Conservation (phyloP, 2,888 invertebrate genomes). For the Lycophotia porphyrea region DNA sequence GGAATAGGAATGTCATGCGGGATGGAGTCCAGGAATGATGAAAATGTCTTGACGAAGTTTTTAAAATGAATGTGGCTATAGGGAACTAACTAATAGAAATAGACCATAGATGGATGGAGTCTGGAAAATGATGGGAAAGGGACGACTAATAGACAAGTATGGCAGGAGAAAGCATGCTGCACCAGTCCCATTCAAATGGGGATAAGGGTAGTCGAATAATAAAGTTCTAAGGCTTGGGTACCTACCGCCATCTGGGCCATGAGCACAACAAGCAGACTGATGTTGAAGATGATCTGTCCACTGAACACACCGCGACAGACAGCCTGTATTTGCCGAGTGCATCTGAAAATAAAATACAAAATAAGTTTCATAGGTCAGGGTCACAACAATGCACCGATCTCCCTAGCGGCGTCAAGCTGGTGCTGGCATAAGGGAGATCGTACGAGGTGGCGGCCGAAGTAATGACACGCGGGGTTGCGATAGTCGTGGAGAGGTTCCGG, state of each 20-base stretch:
- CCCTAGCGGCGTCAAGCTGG: too few species aligned
- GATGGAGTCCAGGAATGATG: background rate
- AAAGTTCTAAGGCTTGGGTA: background rate
- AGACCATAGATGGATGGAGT: background rate
- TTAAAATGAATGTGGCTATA: too few species aligned
- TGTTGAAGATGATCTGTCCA: conserved; percentile 71
- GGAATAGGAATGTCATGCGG: background rate
- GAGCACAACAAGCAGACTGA: conserved; percentile 64
- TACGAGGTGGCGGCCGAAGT: too few species aligned
- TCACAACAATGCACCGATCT: too few species aligned
- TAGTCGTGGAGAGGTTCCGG: too few species aligned
- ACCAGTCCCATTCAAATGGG: background rate
- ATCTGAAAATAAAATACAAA: conserved; percentile 67
- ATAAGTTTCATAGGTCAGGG: background rate
- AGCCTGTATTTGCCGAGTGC: conserved; percentile 66
- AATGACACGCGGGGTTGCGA: too few species aligned
- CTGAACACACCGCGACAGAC: conserved; percentile 71
- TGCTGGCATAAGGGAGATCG: too few species aligned
- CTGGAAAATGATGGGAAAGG: background rate
- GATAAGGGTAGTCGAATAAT: too few species aligned
- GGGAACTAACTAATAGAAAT: background rate
- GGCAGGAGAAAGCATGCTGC: background rate
- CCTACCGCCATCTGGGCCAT: conserved; percentile 72
- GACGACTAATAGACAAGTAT: background rate
- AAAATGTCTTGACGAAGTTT: background rate